These are phyloP conservation scores for Beris chalybata DNA, from an alignment of 2,888 invertebrate species.

Conservation along the genomic window DNA sequence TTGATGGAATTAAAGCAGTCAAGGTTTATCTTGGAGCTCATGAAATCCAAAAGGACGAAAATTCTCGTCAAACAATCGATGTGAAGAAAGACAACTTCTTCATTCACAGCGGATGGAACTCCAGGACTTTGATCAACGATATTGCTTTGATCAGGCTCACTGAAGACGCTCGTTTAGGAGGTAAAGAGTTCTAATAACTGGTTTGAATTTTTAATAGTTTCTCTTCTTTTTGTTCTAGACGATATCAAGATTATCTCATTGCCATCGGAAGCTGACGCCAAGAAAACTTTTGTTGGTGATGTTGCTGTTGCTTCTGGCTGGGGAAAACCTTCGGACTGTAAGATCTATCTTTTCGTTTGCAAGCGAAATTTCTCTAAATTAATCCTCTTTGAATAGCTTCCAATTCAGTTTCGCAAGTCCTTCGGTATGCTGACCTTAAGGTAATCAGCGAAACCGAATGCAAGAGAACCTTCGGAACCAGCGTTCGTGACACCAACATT, in stretches of 20 bases:
- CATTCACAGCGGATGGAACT: constrained; percentile 20
- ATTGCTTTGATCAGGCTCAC: constrained; percentile 27
- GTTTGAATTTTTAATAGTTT: neutral
- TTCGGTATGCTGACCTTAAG: constrained; percentile 54
- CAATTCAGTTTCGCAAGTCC: constrained; percentile 47
- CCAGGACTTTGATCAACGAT: constrained; percentile 13
- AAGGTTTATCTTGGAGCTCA: constrained; percentile 15
- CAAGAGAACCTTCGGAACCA: constrained; percentile 53
- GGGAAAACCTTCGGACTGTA: constrained; percentile 54
- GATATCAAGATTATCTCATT: constrained; percentile 6
- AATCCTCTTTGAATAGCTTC: constrained; percentile 32
- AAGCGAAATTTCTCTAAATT: neutral
- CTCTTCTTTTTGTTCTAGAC: constrained; percentile 1
- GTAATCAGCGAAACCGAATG: constrained; percentile 54
- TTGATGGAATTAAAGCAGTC: constrained; percentile 38
- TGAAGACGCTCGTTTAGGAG: constrained; percentile 3
- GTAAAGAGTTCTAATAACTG: neutral
- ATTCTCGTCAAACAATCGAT: neutral
- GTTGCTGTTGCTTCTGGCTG: constrained; percentile 57
- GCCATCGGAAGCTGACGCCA: constrained; percentile 50
- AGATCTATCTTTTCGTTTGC: constrained; percentile 6
- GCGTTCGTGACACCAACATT: constrained; percentile 54
- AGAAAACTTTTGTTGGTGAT: constrained; percentile 50
- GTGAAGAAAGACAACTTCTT: constrained; percentile 9
- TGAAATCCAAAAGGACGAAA: constrained; percentile 4